Base-by-base conservation (phyloP, 2,888 invertebrate species). In the Melipona bicolor region DNA sequence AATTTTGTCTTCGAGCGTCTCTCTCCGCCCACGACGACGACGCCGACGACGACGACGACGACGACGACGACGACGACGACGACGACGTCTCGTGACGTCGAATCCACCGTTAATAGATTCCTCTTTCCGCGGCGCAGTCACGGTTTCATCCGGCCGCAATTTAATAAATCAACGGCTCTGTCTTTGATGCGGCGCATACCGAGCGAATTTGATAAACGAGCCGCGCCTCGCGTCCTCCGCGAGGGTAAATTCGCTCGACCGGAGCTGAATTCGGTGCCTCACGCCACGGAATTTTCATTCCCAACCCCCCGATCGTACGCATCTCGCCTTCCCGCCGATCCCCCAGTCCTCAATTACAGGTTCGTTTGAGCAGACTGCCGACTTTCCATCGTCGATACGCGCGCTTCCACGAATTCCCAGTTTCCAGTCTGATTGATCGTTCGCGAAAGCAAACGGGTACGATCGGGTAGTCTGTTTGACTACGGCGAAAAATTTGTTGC, bases 151-250 rank as follows among this genome's bases (percentile, higher is more conserved):
- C 76, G 52, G 71, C 78, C 78, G 83, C 80, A 88, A 89, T 89
- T 89, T 89, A 89, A 89, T 89, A 89, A 89, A 89, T 88, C 90
- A 86, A 75, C 83, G 79, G 67, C 71, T 43, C 80, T 79, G 87
- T 85, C 88, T 89, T 89, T 88, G 89, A 89, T 82, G 65, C 83
- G 64, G 64, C 73, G 71, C 71, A 79, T 71, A 71, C 79, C 77
- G 62, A 54, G 56, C 59, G 81, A 86, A 83, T 87, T 84, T 87
- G 88, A 89, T 86, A 80, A 84, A 87, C 89, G 86, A 79, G 67
- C 62, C 76, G 49, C 68, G 78, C 78, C 74, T 65, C 81, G 72
- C 70, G 73, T 70, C 62, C 79, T 62, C 19, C 75, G 67, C 78
- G 86, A 77, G 77, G 83, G 43, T 43, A 43, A 82, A 83, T 85